phyloP scores from a whole-genome alignment of 2,113 vertebrate genomes.

The Entomyzon cyanotis region DNA sequence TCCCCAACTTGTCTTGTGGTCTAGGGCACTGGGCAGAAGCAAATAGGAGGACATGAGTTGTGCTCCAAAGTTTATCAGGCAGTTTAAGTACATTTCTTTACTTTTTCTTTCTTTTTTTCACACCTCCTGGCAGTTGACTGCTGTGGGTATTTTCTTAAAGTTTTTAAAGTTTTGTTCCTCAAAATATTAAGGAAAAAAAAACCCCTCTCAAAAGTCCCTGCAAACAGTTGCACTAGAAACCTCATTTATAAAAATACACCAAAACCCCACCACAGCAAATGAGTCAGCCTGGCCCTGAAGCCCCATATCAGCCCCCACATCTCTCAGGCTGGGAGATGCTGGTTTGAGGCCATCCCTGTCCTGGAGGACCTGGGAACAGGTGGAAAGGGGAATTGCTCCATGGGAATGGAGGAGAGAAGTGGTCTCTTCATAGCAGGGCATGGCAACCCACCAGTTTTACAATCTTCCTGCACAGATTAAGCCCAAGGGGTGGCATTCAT shows the following conservation, averaged over 20 bases:
- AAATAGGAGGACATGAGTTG: neutral
- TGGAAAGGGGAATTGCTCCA: neutral
- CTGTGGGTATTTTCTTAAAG: slow-evolving; percentile 42
- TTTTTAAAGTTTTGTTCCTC: slow-evolving; percentile 50
- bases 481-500: neutral
- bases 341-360: neutral
- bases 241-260: neutral
- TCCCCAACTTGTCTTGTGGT: neutral
- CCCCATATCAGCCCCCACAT: fast-evolving
- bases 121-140: neutral
- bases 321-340: neutral
- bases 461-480: fast-evolving
- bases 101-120: neutral
- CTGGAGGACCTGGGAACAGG: neutral
- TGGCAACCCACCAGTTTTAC: neutral
- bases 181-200: neutral
- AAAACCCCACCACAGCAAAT: neutral
- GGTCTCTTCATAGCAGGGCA: fast-evolving
- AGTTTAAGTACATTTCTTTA: neutral
- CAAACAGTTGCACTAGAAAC: neutral
- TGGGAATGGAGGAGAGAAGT: neutral
- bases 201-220: slow-evolving; percentile 11
- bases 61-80: neutral
- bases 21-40: neutral
- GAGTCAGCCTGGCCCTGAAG: neutral